Conservation (phyloP, 2,888 invertebrate genomes). For the Xanthia togata region DNA sequence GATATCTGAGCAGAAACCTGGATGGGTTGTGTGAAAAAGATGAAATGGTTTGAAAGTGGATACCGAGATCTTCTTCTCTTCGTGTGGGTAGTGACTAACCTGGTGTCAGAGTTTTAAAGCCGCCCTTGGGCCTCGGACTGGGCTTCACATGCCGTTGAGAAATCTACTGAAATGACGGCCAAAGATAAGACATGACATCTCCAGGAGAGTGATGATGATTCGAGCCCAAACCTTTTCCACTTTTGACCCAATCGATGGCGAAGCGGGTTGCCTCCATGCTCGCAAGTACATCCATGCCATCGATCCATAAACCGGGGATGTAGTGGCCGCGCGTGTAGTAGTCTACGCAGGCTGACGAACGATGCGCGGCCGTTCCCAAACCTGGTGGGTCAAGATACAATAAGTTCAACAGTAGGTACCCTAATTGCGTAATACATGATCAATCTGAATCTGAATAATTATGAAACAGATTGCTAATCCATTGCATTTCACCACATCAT, state of each 20-base stretch:
- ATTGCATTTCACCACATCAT: no score
- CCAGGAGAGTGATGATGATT: not conserved
- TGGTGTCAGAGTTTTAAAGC: no score
- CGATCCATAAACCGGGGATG: slow-evolving; percentile 41
- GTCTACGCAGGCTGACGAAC: slow-evolving; percentile 26
- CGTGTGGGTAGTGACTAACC: no score
- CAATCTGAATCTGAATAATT: no score
- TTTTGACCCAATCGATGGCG: slow-evolving; percentile 10
- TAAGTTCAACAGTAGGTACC: not conserved
- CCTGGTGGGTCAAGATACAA: not conserved
- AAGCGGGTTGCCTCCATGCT: slow-evolving; percentile 22
- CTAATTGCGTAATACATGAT: no score
- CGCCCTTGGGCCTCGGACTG: no score
- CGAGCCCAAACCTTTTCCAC: slow-evolving; percentile 29
- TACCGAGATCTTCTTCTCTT: not conserved
- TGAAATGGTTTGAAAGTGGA: not conserved
- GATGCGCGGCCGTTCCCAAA: slow-evolving; percentile 10
- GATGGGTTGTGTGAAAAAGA: not conserved
- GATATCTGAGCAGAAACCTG: no score
- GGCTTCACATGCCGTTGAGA: no score
- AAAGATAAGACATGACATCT: not conserved
- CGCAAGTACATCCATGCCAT: slow-evolving; percentile 40
- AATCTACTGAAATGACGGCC: not conserved
- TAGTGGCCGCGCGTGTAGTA: slow-evolving; percentile 31
- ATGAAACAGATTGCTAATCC: no score